Base-by-base conservation (phyloP, 2,797 vertebrate genomes). In the Dipus sagitta region DNA sequence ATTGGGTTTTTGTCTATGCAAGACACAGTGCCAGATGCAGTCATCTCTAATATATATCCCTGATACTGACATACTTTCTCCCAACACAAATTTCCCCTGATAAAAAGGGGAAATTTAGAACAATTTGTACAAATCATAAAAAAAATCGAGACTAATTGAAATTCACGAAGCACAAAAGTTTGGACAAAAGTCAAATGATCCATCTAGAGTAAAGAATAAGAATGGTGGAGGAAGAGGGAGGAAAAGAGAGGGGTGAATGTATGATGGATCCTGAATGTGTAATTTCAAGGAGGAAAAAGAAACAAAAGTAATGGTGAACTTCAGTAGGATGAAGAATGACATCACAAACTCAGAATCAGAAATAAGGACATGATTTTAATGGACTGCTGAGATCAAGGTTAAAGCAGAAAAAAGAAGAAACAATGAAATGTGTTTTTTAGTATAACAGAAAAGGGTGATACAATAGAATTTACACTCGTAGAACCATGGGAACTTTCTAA, bases 261-360 rank as follows among this genome's bases (percentile, higher is more conserved):
- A 86, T 30, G 0, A 38, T 91, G 34, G 13, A 82, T 92, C 1
- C 54, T 60, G 2, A 93, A 85, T 38, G 24, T 79, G 2, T 68
- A 42, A 87, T 80, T 92, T 94, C 70, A 92, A 96, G 75, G 42
- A 87, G 38, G 64, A 81, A 94, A 94, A 86, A 60, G 54, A 93
- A 92, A 68, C 54, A 84, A 93, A 92, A 30, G 13, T 34, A 71
- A 84, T 90, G 67, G 72, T 88, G 12, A 87, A 82, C 32, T 92
- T 64, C n/a, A 86, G 42, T 86, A 95, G 34, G 72, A 58, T 79
- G 93, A 78, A 12, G 70, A 88, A 91, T 84, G 54, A 85, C 32
- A 86, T 74, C 17, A 78, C 20, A 83, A 0, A 86, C 62, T 88
- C 92, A 81, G 71, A 96, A 89, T 42, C 86, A 28, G 58, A 65